phyloP scores from a whole-genome alignment of 2,797 vertebrate species.

The Malurus leucopterus region DNA sequence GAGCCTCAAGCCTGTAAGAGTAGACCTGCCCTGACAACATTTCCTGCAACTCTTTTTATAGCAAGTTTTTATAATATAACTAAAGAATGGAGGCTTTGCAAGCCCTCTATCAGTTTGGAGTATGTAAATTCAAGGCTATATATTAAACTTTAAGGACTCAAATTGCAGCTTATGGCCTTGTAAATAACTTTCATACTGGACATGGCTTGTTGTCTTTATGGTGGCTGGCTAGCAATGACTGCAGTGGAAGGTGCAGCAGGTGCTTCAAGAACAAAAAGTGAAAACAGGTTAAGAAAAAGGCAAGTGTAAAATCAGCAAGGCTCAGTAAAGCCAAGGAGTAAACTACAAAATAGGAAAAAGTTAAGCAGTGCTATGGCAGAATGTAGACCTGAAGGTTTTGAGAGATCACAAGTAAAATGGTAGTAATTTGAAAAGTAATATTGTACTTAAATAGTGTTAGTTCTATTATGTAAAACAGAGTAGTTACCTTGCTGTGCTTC shows the following conservation, averaged over 20 bases:
- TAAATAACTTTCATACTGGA: background rate
- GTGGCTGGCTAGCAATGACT: background rate
- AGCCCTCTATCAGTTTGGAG: background rate
- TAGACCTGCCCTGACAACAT: background rate
- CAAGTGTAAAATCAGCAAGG: background rate
- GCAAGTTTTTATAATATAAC: background rate
- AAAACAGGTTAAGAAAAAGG: background rate
- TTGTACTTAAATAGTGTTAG: background rate
- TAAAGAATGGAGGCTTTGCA: background rate
- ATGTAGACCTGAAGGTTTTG: background rate
- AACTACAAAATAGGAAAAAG: background rate
- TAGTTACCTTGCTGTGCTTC: background rate
- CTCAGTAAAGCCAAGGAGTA: background rate
- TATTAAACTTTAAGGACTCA: background rate
- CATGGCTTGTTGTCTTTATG: accelerated
- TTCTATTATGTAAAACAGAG: background rate
- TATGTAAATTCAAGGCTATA: background rate
- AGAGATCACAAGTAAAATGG: background rate
- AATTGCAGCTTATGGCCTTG: accelerated
- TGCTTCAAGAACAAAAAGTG: background rate
- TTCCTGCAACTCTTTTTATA: background rate
- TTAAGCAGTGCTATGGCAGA: background rate
- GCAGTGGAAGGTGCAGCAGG: background rate
- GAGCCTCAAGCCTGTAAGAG: background rate
- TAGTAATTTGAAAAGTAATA: background rate